Base-by-base conservation (phyloP, 2,113 vertebrate species). In the Bombycilla garrulus region DNA sequence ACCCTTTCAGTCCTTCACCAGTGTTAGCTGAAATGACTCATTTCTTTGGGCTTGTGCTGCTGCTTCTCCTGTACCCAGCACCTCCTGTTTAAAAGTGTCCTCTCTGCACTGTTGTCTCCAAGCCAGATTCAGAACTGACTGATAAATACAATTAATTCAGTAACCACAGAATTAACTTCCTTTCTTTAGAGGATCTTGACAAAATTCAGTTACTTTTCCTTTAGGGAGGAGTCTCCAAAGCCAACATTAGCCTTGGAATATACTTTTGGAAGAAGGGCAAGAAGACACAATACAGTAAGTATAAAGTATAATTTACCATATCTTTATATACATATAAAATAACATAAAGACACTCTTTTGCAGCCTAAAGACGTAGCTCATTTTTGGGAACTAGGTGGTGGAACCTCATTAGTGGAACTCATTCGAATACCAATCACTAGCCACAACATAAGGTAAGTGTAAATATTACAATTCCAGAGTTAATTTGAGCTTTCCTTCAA, bases 371-470 rank as follows among this genome's bases (percentile, higher is more conserved):
- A 99, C 95, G 97, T 99, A 84, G 99, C 98, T 94, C 99, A 99
- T 89, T 98, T 99, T 89, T 99, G 99, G 99, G 99, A 99, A 96
- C 97, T 99, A 74, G 99, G 99, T 91, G 99, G 99, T 92, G 99
- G 99, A 76, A 99, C 98, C 5, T 99, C 98, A 14, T 97, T 99
- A 66, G 95, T 98, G 95, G 99, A 99, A 90, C 98, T 99, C 53
- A 98, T 99, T 87, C 98, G 97, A 95, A 98, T 99, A 91, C 99
- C 99, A 40, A 98, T 99, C 86, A 99, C 98, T 51, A 94, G 96
- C 86, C 96, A 97, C 76, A 98, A 96, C 67, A 78, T 99, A 93
- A 96, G 98, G 99, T 99, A 90, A 95, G 97, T 83, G 58, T 48
- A 48, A 45, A 67, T 48, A 40, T 31, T 77, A n/a, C 23, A 93